Conservation (phyloP, 2,113 vertebrate species). For the Halcyon malimbica region DNA sequence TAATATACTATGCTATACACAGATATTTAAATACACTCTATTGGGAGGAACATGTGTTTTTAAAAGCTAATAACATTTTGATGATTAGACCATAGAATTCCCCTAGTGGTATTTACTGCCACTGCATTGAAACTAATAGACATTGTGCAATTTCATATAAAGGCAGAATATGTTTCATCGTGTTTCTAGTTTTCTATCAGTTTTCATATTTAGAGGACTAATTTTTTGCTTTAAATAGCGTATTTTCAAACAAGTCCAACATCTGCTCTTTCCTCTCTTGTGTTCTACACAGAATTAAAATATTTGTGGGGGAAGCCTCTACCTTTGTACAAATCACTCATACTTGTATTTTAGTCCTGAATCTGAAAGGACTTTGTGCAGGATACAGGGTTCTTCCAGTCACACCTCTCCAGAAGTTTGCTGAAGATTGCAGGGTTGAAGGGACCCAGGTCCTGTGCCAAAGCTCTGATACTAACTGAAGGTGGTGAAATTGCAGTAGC, state of each 20-base stretch:
- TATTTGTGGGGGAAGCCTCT: background rate
- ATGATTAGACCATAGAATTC: background rate
- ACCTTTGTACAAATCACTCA: background rate
- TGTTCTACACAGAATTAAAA: background rate
- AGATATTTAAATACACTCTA: background rate
- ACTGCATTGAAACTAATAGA: background rate
- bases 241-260: background rate
- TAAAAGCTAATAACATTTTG: background rate
- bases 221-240: background rate
- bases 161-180: background rate
- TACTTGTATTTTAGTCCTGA: background rate
- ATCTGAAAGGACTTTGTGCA: background rate
- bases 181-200: background rate
- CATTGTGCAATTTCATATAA: background rate
- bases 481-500: background rate
- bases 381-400: background rate
- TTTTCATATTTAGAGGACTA: background rate
- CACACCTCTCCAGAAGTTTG: background rate
- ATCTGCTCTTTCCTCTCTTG: background rate
- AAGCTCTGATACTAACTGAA: background rate
- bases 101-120: background rate
- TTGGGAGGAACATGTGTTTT: background rate
- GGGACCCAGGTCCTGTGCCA: background rate
- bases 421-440: background rate
- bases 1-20: background rate